phyloP scores from a whole-genome alignment of 2,797 vertebrate species.

The Characodon lateralis region DNA sequence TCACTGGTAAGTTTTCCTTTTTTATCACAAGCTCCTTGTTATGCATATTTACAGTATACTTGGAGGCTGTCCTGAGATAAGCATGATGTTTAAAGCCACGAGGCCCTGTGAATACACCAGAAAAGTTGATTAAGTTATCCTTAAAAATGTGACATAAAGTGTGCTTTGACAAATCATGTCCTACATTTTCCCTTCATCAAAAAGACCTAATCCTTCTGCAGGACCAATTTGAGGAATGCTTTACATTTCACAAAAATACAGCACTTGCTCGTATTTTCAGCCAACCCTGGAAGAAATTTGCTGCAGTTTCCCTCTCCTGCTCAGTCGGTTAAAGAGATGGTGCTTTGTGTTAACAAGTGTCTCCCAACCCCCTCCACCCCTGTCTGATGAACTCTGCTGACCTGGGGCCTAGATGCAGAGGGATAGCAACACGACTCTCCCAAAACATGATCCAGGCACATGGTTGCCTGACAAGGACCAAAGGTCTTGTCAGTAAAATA shows the following conservation, averaged over 20 bases:
- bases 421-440: constrained; percentile 65
- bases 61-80: not conserved
- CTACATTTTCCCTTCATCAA: constrained; percentile 8
- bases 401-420: constrained; percentile 50
- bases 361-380: constrained; percentile 16
- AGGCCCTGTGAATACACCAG: not conserved
- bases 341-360: constrained; percentile 50
- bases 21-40: not conserved
- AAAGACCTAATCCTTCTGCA: constrained; percentile 4
- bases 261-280: constrained; percentile 25
- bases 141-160: not conserved
- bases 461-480: constrained; percentile 76
- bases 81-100: not conserved
- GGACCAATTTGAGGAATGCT: constrained; percentile 29
- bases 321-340: constrained; percentile 25
- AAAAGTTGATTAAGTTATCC: not conserved
- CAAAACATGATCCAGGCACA: constrained; percentile 77
- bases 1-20: not conserved
- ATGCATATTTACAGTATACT: not conserved
- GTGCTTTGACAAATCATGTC: not conserved
- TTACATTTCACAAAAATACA: constrained; percentile 35
- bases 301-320: constrained; percentile 23
- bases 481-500: constrained; percentile 72
- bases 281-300: constrained; percentile 35
- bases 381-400: constrained; percentile 59